Evolutionary conservation across 30 jellyfish, hydroid and myxozoan genomes (phyloP).

Genomic region (Chironex yamaguchii): DNA sequence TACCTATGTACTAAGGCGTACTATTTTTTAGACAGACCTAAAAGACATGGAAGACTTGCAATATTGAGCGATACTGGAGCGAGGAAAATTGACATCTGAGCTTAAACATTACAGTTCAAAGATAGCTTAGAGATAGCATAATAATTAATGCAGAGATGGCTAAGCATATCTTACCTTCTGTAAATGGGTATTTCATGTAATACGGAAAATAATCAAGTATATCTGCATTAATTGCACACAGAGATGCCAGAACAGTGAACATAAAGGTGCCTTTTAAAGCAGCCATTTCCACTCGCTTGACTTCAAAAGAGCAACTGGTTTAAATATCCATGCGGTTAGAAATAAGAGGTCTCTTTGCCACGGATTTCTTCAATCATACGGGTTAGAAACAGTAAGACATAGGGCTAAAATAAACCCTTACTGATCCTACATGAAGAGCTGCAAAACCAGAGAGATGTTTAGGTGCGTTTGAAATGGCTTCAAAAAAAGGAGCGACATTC

Average conservation of each 20-base stretch:
- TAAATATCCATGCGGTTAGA: neutral
- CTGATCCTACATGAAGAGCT: neutral
- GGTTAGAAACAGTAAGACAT: neutral
- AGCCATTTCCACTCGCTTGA: neutral
- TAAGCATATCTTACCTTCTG: neutral
- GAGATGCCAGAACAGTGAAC: neutral
- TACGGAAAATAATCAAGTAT: neutral
- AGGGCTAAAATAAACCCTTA: neutral
- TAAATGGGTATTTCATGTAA: neutral
- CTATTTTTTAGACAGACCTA: too few species aligned
- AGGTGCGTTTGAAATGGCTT: neutral
- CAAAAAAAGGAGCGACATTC: neutral
- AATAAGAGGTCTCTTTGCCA: neutral
- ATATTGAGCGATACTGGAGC: neutral
- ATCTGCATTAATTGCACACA: neutral
- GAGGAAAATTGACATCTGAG: too few species aligned
- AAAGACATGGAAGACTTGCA: neutral
- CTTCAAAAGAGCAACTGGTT: neutral
- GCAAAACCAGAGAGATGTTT: neutral
- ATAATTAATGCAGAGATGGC: too few species aligned
- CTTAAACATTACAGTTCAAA: too few species aligned
- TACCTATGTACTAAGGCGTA: too few species aligned
- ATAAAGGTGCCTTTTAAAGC: neutral
- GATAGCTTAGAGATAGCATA: too few species aligned
- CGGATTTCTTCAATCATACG: neutral